phyloP scores from a whole-genome alignment of 2,797 vertebrate genomes.

The Channallabes apus region DNA sequence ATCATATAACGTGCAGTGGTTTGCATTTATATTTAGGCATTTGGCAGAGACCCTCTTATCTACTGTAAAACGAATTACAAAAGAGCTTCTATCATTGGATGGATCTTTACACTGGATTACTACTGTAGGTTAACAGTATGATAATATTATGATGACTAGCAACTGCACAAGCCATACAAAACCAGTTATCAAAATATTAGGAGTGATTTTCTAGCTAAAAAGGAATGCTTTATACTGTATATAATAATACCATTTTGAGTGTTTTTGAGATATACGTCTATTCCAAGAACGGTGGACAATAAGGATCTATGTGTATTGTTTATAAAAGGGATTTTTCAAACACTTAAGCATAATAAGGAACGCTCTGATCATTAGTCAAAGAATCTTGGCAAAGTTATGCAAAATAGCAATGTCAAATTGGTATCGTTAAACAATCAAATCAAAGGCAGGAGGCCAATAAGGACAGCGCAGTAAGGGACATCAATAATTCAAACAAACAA shows the following conservation, averaged over 20 bases:
- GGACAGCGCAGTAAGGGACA: background rate
- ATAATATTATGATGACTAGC: conserved; percentile 42
- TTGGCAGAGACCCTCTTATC: too few relatives aligned
- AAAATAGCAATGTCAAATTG: background rate
- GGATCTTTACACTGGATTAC: too few relatives aligned
- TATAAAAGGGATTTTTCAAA: background rate
- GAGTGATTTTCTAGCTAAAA: conserved; percentile 7
- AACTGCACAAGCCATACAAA: conserved; percentile 26
- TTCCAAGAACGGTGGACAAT: background rate
- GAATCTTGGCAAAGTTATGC: background rate
- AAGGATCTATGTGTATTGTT: background rate
- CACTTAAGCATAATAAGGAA: background rate
- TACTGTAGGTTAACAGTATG: background rate
- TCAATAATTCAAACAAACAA: background rate
- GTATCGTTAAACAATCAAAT: background rate
- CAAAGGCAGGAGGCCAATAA: background rate
- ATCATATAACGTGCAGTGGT: conserved; percentile 23
- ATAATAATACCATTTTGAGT: conserved; percentile 2
- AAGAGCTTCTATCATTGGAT: too few relatives aligned
- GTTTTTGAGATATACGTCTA: background rate
- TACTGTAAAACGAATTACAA: too few relatives aligned
- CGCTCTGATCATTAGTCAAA: background rate
- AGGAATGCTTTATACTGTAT: background rate
- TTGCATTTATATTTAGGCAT: too few relatives aligned
- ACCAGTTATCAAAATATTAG: background rate